These are phyloP conservation scores for Pollimyrus isidori DNA, from an alignment of 2,113 vertebrate species.

Conservation along the genomic window DNA sequence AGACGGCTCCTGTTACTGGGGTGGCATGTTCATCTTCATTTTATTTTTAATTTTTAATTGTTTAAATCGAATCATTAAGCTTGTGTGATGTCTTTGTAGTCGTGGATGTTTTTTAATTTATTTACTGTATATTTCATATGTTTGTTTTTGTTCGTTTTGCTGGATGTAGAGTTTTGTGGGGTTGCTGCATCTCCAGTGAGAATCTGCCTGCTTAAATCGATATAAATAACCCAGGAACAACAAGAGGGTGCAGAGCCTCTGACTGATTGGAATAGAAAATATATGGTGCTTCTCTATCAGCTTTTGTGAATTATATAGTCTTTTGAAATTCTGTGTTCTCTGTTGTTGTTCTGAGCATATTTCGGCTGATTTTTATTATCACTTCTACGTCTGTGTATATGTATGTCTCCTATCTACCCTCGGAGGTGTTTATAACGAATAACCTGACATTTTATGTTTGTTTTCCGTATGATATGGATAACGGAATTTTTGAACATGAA, in stretches of 20 bases:
- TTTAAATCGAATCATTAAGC: neutral
- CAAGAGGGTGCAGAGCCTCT: neutral
- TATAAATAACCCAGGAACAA: neutral
- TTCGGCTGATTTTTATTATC: neutral
- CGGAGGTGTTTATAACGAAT: neutral
- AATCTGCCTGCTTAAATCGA: neutral
- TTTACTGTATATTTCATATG: neutral
- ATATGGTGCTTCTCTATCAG: neutral
- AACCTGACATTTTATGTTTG: neutral
- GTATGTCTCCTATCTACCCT: neutral
- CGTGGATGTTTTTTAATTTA: neutral
- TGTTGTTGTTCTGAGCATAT: neutral
- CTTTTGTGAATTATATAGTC: neutral
- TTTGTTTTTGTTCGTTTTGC: neutral
- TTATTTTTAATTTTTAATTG: neutral
- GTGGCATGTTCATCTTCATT: neutral
- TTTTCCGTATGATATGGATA: neutral
- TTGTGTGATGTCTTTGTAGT: neutral
- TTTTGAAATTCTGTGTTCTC: neutral
- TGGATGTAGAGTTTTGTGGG: neutral
- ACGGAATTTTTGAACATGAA: neutral
- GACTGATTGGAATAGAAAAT: neutral
- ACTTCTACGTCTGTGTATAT: neutral
- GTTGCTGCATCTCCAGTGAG: neutral
- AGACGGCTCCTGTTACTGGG: conserved; percentile 31